These are phyloP conservation scores for Alosa sapidissima DNA, from an alignment of 2,797 vertebrate genomes.

Conservation along the genomic window DNA sequence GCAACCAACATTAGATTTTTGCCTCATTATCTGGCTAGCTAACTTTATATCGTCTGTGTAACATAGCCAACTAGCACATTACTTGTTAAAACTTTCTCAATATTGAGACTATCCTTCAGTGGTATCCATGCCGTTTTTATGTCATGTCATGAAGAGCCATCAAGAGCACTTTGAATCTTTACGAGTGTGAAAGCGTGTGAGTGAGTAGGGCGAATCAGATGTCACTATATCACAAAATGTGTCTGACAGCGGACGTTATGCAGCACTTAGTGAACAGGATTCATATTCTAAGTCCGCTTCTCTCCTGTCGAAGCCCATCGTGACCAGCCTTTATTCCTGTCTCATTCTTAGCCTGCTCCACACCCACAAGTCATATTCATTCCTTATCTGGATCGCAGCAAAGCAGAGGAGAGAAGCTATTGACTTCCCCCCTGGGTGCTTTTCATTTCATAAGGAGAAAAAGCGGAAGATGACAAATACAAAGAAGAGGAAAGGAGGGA, in stretches of 20 bases:
- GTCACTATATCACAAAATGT: not conserved
- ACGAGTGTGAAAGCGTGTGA: not conserved
- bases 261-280: not conserved
- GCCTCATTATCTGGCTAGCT: no score
- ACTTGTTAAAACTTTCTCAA: not conserved
- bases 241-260: not conserved
- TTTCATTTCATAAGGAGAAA: slow-evolving; percentile 4
- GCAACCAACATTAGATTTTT: no score
- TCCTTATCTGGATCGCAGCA: slow-evolving; percentile 22
- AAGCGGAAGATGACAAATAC: not conserved
- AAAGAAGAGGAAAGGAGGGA: not conserved
- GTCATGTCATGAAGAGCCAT: not conserved
- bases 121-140: not conserved
- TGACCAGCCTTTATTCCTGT: slow-evolving; percentile 39
- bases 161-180: not conserved
- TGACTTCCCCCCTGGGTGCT: slow-evolving; percentile 40
- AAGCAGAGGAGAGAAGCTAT: slow-evolving; percentile 39
- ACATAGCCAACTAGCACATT: no score
- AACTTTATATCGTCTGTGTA: no score
- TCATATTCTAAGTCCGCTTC: not conserved
- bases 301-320: slow-evolving; percentile 41
- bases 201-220: not conserved
- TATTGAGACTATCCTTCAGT: not conserved
- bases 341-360: slow-evolving; percentile 41
- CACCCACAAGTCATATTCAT: slow-evolving; percentile 30